Conservation (phyloP, 37 sponge, comb jelly and placozoan species). For the Beroe forskalii region DNA sequence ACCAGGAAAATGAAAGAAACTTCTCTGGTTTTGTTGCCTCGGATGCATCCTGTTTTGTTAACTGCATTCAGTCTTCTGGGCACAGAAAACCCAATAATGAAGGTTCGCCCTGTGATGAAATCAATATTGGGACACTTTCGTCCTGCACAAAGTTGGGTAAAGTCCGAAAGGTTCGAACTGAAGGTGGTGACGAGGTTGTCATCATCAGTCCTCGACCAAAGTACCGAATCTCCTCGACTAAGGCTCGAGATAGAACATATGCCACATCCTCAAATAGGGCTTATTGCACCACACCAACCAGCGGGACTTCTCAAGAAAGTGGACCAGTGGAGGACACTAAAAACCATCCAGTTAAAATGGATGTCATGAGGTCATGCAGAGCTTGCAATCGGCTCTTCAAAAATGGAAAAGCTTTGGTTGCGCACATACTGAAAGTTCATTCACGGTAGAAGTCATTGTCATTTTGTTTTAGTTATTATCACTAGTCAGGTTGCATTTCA, state of each 20-base stretch:
- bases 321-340: too few species aligned
- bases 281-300: too few species aligned
- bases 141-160: slow-evolving; percentile 2
- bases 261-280: too few species aligned
- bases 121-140: slow-evolving; percentile 24
- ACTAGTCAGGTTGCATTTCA: too few species aligned
- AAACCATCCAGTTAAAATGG: too few species aligned
- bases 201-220: slow-evolving; percentile 27
- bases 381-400: background rate
- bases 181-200: background rate
- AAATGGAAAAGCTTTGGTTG: background rate
- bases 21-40: background rate
- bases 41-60: background rate
- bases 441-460: too few species aligned
- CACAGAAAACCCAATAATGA: background rate
- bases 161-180: background rate
- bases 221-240: background rate
- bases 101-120: background rate
- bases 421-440: slow-evolving; percentile 2
- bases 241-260: too few species aligned
- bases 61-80: background rate
- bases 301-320: too few species aligned
- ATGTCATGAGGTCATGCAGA: background rate
- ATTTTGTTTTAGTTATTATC: too few species aligned
- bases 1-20: background rate